Percentiles rank a stretch among this genome's conserved stretches.
phyloP scores from a whole-genome alignment of 2,888 invertebrate species.

The Leuctra nigra region DNA sequence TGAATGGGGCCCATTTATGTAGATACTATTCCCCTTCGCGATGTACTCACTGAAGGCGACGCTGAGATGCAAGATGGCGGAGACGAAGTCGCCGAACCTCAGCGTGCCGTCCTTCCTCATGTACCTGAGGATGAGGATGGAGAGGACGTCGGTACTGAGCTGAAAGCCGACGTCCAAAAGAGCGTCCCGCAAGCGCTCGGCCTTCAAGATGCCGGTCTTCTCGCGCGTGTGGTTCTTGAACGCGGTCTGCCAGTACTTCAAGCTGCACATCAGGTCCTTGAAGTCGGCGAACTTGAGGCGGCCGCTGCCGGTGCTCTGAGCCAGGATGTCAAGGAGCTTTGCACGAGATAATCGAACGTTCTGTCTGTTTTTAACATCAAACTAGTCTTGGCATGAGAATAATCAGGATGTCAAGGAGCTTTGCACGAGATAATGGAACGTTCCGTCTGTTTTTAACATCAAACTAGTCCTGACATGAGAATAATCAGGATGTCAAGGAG shows the following conservation, averaged over 20 bases:
- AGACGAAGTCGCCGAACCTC: slow-evolving; percentile 86
- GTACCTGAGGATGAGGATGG: slow-evolving; percentile 74
- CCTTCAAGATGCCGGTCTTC: slow-evolving; percentile 82
- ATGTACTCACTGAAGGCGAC: slow-evolving; percentile 83
- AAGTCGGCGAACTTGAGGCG: slow-evolving; percentile 78
- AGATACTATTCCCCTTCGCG: too few relatives aligned
- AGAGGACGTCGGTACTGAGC: slow-evolving; percentile 75
- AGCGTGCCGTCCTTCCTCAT: slow-evolving; percentile 91
- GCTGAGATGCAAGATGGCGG: slow-evolving; percentile 79
- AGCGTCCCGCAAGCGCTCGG: slow-evolving; percentile 78
- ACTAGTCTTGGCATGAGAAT: too few relatives aligned
- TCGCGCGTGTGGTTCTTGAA: slow-evolving; percentile 87
- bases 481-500: too few relatives aligned
- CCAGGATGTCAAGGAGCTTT: slow-evolving; percentile 28
- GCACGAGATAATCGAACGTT: too few relatives aligned
- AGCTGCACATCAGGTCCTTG: slow-evolving; percentile 84
- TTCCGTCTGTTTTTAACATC: too few relatives aligned
- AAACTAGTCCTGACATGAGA: too few relatives aligned
- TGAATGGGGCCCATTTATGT: too few relatives aligned
- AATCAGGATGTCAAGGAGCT: too few relatives aligned
- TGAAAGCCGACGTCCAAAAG: slow-evolving; percentile 83
- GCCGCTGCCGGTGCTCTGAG: slow-evolving; percentile 66
- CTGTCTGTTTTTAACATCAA: too few relatives aligned
- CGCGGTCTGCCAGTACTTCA: slow-evolving; percentile 85
- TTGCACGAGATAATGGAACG: too few relatives aligned